A percentile compares a stretch with the other conserved stretches of the same genome.
phyloP scores from a whole-genome alignment of 2,797 vertebrate species.

The Picus viridis region DNA sequence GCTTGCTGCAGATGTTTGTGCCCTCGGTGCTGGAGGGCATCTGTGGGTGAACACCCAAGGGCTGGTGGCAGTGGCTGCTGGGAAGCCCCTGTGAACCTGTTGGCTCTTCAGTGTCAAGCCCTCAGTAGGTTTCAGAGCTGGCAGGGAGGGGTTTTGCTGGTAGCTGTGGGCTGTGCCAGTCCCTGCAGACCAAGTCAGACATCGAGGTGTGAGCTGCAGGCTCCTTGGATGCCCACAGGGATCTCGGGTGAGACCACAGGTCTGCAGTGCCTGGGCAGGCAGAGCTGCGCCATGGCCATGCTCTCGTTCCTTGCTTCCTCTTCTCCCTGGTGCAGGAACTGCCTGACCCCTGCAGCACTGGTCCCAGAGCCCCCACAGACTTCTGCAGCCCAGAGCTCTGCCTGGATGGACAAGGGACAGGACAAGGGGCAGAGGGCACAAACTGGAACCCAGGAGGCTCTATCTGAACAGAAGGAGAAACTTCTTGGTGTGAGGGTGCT shows the following conservation, averaged over 20 bases:
- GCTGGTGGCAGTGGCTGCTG: background rate
- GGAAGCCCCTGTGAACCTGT: background rate
- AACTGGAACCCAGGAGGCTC: too few species aligned
- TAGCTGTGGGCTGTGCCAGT: background rate
- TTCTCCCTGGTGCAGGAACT: background rate
- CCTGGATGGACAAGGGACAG: too few species aligned
- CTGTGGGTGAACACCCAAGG: rapidly evolving
- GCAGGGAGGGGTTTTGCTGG: background rate
- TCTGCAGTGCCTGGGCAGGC: too few species aligned
- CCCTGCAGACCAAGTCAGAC: background rate
- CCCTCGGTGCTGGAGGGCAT: background rate
- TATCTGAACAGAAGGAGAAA: too few species aligned
- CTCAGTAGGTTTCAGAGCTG: background rate
- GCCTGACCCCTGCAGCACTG: background rate
- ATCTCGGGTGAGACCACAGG: background rate
- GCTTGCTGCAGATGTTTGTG: background rate
- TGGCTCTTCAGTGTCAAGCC: background rate
- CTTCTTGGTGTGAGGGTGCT: too few species aligned
- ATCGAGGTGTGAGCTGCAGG: too few species aligned
- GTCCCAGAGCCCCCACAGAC: background rate
- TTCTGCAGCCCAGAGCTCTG: too few species aligned
- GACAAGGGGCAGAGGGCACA: too few species aligned
- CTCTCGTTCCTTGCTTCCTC: rapidly evolving
- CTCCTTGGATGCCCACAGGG: background rate
- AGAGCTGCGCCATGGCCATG: background rate